Conservation (phyloP, 37 sponge, comb jelly and placozoan genomes). For the Beroe forskalii region DNA sequence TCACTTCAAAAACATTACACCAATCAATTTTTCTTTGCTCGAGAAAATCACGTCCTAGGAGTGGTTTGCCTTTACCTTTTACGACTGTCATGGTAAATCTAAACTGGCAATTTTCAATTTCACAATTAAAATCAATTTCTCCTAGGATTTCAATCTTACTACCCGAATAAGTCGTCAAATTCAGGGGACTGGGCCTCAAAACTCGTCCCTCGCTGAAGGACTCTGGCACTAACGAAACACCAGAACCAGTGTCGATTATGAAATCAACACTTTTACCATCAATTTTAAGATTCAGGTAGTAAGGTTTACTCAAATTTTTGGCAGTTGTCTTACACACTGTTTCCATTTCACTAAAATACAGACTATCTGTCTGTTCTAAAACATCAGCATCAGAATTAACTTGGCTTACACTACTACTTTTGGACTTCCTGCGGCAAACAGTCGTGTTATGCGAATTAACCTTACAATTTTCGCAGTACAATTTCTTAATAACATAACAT, state of each 20-base stretch:
- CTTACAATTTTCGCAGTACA: not conserved
- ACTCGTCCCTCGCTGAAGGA: not conserved
- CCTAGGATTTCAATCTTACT: conserved; percentile 65
- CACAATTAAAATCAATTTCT: not conserved
- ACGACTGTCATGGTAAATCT: conserved; percentile 36
- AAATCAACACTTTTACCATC: not conserved
- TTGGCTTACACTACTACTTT: not conserved
- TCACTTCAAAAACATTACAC: conserved; percentile 28
- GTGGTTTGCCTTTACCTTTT: conserved; percentile 16
- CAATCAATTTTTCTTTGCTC: conserved; percentile 62
- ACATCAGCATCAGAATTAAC: not conserved
- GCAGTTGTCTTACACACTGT: not conserved
- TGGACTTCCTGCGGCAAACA: not conserved
- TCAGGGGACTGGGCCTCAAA: not conserved
- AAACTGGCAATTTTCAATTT: not conserved
- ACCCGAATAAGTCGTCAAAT: conserved; percentile 66
- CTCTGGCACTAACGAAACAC: not conserved
- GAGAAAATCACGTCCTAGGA: conserved; percentile 64
- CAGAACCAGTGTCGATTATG: not conserved
- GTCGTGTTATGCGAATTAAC: not conserved
- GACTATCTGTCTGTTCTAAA: no score
- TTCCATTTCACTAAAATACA: not conserved
- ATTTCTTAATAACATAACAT: not conserved
- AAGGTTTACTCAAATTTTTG: not conserved
- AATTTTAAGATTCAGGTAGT: not conserved